Evolutionary conservation across 1,140 invertebrate species (phyloP).

Genomic region (Philopotamus ludificatus): DNA sequence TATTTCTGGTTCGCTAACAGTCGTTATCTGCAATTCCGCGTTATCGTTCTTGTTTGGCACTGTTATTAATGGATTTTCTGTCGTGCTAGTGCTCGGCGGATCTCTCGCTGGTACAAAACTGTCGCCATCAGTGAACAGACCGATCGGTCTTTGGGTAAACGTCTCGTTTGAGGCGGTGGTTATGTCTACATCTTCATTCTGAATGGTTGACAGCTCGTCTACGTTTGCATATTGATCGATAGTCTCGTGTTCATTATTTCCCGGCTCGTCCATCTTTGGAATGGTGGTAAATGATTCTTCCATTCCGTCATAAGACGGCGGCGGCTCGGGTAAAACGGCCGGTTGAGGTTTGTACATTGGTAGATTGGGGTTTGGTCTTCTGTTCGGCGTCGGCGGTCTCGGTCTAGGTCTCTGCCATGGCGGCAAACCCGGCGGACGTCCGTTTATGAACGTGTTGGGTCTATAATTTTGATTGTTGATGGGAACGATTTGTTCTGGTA

Average conservation of each 20-base stretch:
- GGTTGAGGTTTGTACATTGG: constrained; percentile 52
- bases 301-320: neutral
- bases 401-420: constrained; percentile 62
- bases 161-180: constrained; percentile 41
- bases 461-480: constrained; percentile 49
- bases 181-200: constrained; percentile 42
- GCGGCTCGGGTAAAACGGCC: constrained; percentile 34
- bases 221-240: constrained; percentile 47
- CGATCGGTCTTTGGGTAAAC: constrained; percentile 38
- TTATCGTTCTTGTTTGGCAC: constrained; percentile 13
- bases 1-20: constrained; percentile 41
- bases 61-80: constrained; percentile 42
- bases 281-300: constrained; percentile 20
- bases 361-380: constrained; percentile 52
- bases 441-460: constrained; percentile 50
- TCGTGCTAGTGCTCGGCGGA: constrained; percentile 42
- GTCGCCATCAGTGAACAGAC: constrained; percentile 33
- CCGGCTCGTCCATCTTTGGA: constrained; percentile 11
- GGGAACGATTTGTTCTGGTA: constrained; percentile 74
- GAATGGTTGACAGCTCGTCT: constrained; percentile 45
- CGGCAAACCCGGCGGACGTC: constrained; percentile 54
- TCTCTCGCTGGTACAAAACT: constrained; percentile 25
- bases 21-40: constrained; percentile 38
- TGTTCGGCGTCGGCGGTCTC: constrained; percentile 47
- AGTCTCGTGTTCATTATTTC: constrained; percentile 42